phyloP scores from a whole-genome alignment of 2,888 invertebrate genomes.

The Aquatica leii region DNA sequence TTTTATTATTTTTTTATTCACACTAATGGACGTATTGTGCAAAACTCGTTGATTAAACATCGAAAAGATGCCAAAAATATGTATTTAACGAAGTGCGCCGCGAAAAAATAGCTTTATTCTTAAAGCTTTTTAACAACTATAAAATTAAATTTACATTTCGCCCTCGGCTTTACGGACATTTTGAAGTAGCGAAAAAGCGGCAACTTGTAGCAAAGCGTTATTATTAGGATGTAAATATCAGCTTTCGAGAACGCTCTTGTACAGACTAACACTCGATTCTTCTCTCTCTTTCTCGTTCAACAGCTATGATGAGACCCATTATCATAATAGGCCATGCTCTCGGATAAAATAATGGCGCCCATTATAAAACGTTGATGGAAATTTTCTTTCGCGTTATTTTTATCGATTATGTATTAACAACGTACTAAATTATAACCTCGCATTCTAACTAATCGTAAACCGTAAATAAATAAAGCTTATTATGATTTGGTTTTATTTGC shows the following conservation, averaged over 20 bases:
- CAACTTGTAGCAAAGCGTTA: constrained; percentile 22
- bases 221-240: constrained; percentile 31
- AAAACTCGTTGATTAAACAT: too few relatives aligned
- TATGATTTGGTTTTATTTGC: too few relatives aligned
- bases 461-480: too few relatives aligned
- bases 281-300: constrained; percentile 12
- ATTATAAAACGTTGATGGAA: constrained; percentile 19
- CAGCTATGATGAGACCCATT: constrained; percentile 29
- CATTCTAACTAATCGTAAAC: too few relatives aligned
- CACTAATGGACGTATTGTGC: too few relatives aligned
- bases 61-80: too few relatives aligned
- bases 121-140: constrained; percentile 28
- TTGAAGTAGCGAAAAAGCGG: constrained; percentile 24
- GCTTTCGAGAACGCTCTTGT: constrained; percentile 16
- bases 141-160: constrained; percentile 32
- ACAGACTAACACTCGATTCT: constrained; percentile 20
- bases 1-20: too few relatives aligned
- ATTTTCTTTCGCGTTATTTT: constrained; percentile 25
- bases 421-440: too few relatives aligned
- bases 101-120: constrained; percentile 24
- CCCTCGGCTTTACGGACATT: constrained; percentile 12
- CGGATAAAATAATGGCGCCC: constrained; percentile 24
- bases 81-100: too few relatives aligned
- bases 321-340: constrained; percentile 24
- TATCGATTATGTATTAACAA: constrained; percentile 3